Base-by-base conservation (phyloP, 2,888 invertebrate species). In the Hylaea fasciaria region DNA sequence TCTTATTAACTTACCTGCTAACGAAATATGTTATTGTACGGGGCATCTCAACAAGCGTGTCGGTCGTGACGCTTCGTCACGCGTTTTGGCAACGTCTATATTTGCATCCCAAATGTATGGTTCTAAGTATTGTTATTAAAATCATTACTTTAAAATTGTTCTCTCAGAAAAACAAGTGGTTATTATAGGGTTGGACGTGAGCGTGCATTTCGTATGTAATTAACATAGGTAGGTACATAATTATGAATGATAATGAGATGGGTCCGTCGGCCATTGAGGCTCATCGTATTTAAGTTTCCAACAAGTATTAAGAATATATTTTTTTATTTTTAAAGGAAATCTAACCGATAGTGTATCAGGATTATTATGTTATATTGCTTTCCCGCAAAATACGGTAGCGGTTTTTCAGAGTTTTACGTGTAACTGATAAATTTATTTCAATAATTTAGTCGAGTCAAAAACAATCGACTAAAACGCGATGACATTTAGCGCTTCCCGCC, bases 41-140 rank as follows among this genome's bases (percentile, higher is more conserved):
- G 13, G 13, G 14, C 40, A 16, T 41, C 14, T 2, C 28, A 45
- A 45, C 7, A 28, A 28, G 22, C 45, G 22, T 28, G 45, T 28
- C 28, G 8, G 29, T 50, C 50, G 50, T 50, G 50, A 50, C 50
- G 41, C 29, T 14, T 7, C 7, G 50, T 50, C 50, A 41, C 50
- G 50, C 29, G 4, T 40, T 11, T 14, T 29, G 28, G 50, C 40
- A 41, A 29, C 40, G 13, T 29, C 40, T 41, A 14, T 29, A 41
- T 50, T 50, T 41, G 12, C 40, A 41, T 40, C 13, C 28, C 7
- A 48, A 48, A 50, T 40, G 40, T 2, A 5, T 22, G 22, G 22
- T 22, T 22, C 2, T n/a, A n/a, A n/a, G 8, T 14, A 28, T 29
- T 50, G n/a, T 49, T 41, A 50, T 50, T 40, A 14, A 41, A 50